Evolutionary conservation across 2,888 invertebrate species (phyloP), one percentile per base, ranked within the genome.

Genomic region (Pilophorus perplexus): DNA sequence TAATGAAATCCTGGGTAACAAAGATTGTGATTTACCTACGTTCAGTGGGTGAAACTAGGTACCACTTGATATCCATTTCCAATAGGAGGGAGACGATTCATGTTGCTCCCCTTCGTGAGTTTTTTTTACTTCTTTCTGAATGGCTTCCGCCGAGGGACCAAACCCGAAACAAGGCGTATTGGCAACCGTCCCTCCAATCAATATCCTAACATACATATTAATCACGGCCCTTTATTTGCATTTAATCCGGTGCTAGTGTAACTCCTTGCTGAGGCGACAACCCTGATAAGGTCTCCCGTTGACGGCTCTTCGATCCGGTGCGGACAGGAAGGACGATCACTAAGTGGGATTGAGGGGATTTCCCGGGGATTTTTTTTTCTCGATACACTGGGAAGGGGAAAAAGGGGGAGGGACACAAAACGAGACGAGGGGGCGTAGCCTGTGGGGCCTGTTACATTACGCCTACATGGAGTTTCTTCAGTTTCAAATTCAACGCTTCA

Each of bases 161-260:
- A n/a, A n/a, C n/a, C n/a, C n/a, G n/a, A n/a, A n/a, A n/a, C n/a
- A n/a, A n/a, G n/a, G n/a, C 5, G 65, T 54, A 65, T 65, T 65
- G 65, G 65, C 65, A 59, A 16, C 54, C 10, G 65, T 28, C 48
- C n/a, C 18, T 28, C 65, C 65, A 42, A 65, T 65, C 44, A 25
- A 42, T 27, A 23, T 8, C 62, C 50, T 48, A n/a, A 38, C 48
- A 48, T 62, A 18, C 62, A 33, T 62, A 62, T 62, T 62, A 62
- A 62, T 62, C 62, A 18, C 22, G 16, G 48, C 5, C 3, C 12
- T n/a, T 27, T 62, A 62, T 62, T 62, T 62, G 62, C 62, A 62
- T 62, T 48, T 33, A 48, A 62, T 62, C 50, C 62, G 4, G 54
- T 23, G 25, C 12, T 10, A n/a, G 37, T 20, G 10, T 52, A 23